Percentiles rank a stretch among this genome's conserved stretches.
Conservation (phyloP, 2,113 vertebrate genomes). For the Leuciscus idus region DNA sequence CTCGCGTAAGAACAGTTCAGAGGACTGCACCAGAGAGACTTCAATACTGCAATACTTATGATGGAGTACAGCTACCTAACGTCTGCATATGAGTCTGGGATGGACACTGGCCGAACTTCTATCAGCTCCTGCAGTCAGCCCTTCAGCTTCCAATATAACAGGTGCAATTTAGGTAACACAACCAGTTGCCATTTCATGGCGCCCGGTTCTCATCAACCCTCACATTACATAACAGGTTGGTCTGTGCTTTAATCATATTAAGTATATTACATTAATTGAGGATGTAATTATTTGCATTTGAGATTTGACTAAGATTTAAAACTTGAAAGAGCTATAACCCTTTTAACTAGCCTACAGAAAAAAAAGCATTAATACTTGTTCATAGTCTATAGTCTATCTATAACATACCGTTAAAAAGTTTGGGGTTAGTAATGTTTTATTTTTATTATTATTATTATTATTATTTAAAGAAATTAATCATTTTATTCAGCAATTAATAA, state of each 20-base stretch:
- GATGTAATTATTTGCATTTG: not conserved
- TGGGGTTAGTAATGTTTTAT: too few relatives aligned
- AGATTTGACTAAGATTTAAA: not conserved
- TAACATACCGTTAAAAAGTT: too few relatives aligned
- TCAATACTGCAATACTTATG: conserved; percentile 70
- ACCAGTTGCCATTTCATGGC: conserved; percentile 86
- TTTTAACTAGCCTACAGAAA: not conserved
- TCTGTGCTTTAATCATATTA: not conserved
- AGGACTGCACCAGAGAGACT: not conserved
- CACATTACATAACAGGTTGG: conserved; percentile 17
- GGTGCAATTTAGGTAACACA: conserved; percentile 88
- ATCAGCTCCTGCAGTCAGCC: conserved; percentile 91
- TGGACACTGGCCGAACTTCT: conserved; percentile 85
- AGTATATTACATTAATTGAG: not conserved
- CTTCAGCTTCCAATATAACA: conserved; percentile 89
- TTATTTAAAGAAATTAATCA: too few relatives aligned
- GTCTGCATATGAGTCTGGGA: conserved; percentile 89
- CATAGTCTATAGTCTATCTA: too few relatives aligned
- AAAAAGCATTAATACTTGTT: not conserved
- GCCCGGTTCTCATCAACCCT: conserved; percentile 71
- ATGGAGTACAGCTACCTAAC: conserved; percentile 94
- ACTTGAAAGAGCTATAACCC: not conserved
- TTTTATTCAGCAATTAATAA: too few relatives aligned
- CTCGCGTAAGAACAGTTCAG: not conserved
- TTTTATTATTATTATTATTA: too few relatives aligned